phyloP scores from a whole-genome alignment of 2,113 vertebrate species.

The Danionella cerebrum region DNA sequence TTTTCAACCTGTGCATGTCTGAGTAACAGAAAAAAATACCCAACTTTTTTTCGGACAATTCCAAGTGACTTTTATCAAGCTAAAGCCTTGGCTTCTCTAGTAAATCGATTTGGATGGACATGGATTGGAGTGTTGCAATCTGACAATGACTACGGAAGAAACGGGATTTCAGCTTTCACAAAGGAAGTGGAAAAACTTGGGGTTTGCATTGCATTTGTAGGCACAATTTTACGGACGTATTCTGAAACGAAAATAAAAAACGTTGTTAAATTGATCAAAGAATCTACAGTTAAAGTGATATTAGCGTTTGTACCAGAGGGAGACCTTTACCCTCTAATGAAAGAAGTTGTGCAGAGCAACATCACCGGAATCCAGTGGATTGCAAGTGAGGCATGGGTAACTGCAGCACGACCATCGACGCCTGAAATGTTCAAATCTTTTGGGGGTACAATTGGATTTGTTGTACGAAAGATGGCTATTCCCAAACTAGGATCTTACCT shows the following conservation, averaged over 20 bases:
- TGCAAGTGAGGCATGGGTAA: constrained; percentile 67
- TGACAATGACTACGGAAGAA: constrained; percentile 64
- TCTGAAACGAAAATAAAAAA: constrained; percentile 50
- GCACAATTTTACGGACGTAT: constrained; percentile 58
- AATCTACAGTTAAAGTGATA: constrained; percentile 60
- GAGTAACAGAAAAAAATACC: constrained; percentile 62
- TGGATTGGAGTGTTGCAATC: constrained; percentile 66
- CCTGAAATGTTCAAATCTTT: constrained; percentile 56
- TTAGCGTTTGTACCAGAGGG: constrained; percentile 62
- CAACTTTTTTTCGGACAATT: constrained; percentile 66
- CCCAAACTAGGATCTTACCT: constrained; percentile 55
- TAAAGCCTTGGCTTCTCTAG: constrained; percentile 63
- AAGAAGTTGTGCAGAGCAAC: constrained; percentile 61
- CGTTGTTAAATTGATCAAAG: constrained; percentile 58
- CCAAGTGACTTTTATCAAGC: constrained; percentile 65
- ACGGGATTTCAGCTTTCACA: constrained; percentile 59
- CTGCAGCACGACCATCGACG: constrained; percentile 53
- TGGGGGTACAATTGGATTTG: constrained; percentile 62
- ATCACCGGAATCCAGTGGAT: constrained; percentile 71
- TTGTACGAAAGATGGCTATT: constrained; percentile 59
- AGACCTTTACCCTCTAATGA: constrained; percentile 65
- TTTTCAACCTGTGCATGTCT: constrained; percentile 66
- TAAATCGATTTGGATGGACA: constrained; percentile 63
- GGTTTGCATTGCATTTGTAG: constrained; percentile 63
- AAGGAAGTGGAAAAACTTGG: constrained; percentile 57